Evolutionary conservation across 2,888 invertebrate genomes (phyloP).

Genomic region (Drosophila helvetica): DNA sequence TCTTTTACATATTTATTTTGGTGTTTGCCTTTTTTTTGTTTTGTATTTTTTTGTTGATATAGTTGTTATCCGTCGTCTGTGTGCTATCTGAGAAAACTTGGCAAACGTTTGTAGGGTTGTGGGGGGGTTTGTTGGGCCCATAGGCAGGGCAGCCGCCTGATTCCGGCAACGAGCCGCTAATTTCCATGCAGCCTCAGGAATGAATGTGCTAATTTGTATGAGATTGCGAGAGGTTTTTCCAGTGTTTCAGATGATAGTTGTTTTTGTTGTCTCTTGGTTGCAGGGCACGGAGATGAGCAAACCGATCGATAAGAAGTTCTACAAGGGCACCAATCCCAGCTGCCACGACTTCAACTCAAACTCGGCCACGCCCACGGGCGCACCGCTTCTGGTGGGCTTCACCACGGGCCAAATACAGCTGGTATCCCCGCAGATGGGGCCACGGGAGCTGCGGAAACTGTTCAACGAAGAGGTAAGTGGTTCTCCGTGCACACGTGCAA

Average conservation of each 20-base stretch:
- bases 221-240: background rate
- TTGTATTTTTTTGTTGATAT: slow-evolving; percentile 33
- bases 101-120: slow-evolving; percentile 12
- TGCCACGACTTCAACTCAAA: slow-evolving; percentile 98
- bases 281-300: slow-evolving; percentile 97
- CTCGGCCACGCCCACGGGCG: slow-evolving; percentile 92
- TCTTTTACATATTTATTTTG: slow-evolving; percentile 27
- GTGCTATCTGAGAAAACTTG: slow-evolving; percentile 32
- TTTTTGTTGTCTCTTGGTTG: background rate
- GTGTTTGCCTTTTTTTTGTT: slow-evolving; percentile 15
- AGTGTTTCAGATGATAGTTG: slow-evolving; percentile 14
- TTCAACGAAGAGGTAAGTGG: slow-evolving; percentile 97
- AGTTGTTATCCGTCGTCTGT: slow-evolving; percentile 31
- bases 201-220: slow-evolving; percentile 56
- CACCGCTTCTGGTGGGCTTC: slow-evolving; percentile 97
- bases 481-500: background rate
- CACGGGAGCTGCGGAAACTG: slow-evolving; percentile 97
- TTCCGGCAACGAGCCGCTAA: slow-evolving; percentile 66
- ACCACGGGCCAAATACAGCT: slow-evolving; percentile 99
- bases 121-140: background rate
- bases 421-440: slow-evolving; percentile 98
- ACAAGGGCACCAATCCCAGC: slow-evolving; percentile 99
- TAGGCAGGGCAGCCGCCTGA: slow-evolving; percentile 22
- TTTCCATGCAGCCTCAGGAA: slow-evolving; percentile 41
- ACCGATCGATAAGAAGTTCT: slow-evolving; percentile 98